phyloP scores from a whole-genome alignment of 1,140 invertebrate species.

The Drosophila novamexicana region DNA sequence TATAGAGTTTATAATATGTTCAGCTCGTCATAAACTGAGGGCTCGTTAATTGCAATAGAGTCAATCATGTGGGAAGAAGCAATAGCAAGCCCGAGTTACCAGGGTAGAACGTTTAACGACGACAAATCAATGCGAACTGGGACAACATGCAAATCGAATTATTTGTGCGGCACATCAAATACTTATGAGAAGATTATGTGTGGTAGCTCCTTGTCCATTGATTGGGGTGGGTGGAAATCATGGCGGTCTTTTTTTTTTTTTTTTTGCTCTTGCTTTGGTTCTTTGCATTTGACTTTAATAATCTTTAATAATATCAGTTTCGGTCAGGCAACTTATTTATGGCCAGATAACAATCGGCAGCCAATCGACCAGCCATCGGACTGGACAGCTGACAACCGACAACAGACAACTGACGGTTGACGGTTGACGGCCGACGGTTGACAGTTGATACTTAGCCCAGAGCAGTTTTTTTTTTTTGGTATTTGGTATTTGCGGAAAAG shows the following conservation, averaged over 20 bases:
- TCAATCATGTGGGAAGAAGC: background rate
- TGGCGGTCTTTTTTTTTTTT: constrained; percentile 6
- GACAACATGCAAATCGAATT: constrained; percentile 74
- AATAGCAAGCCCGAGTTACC: background rate
- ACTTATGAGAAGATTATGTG: constrained; percentile 63
- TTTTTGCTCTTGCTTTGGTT: constrained; percentile 6
- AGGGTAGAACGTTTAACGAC: constrained; percentile 1
- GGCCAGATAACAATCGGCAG: constrained; percentile 58
- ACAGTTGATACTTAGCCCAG: background rate
- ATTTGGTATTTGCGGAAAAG: background rate
- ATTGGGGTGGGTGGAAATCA: background rate
- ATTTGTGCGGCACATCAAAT: constrained; percentile 73
- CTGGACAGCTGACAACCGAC: constrained; percentile 20
- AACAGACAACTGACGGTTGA: constrained; percentile 3
- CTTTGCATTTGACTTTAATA: constrained; percentile 50
- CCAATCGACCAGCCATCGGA: constrained; percentile 17
- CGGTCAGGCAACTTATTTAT: constrained; percentile 47
- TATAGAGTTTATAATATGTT: no score
- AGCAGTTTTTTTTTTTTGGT: background rate
- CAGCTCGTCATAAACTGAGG: background rate
- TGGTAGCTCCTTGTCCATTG: background rate
- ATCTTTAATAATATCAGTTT: constrained; percentile 59
- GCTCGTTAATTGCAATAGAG: constrained; percentile 23
- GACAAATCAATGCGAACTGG: constrained; percentile 13
- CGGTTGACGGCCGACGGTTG: background rate